Base-by-base conservation (phyloP, 2,113 vertebrate genomes). In the Clarias gariepinus region DNA sequence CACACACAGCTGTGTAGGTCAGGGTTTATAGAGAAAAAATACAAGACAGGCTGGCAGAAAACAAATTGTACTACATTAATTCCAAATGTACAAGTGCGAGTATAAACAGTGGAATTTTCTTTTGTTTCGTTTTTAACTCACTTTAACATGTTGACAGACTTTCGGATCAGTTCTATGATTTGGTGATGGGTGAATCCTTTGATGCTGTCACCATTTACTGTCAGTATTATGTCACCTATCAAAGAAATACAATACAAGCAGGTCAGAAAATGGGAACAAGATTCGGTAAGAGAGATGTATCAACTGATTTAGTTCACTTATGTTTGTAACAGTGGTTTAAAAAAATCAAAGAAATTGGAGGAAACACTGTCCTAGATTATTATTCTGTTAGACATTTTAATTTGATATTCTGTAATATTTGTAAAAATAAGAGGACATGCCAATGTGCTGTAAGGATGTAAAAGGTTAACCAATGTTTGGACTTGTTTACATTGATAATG, bases 151-250 rank as follows among this genome's bases (percentile, higher is more conserved):
- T 97, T 98, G 92, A 95, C 94, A 18, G 97, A 96, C 0, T 96
- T 92, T 91, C 91, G 93, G 88, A 99, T 98, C 87, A 97, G 89
- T 82, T 96, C 92, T 12, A 98, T 95, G 4, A 98, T 95, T 61
- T 95, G 93, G 85, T 96, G 96, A 92, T 97, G 96, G 2, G 90
- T 94, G 16, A 94, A 95, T 0, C 97, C 97, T 88, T 97, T 94
- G 0, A 93, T 95, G 92, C 64, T 96, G 55, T 95, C 73, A 0
- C 96, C 96, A 0, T 99, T 99, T 90, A 99, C 95, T 15, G 93
- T 95, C 87, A 95, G 21, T 55, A 99, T 96, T 86, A 99, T 94
- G 64, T 98, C 96, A 12, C 97, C 98, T 99, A 87, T 30, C 10
- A 85, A 7, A 83, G 21, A 85, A 9, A 91, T 11, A 64, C 83